These are phyloP conservation scores for Amblyjoppa fuscipennis DNA, from an alignment of 2,888 invertebrate genomes.

Conservation along the genomic window DNA sequence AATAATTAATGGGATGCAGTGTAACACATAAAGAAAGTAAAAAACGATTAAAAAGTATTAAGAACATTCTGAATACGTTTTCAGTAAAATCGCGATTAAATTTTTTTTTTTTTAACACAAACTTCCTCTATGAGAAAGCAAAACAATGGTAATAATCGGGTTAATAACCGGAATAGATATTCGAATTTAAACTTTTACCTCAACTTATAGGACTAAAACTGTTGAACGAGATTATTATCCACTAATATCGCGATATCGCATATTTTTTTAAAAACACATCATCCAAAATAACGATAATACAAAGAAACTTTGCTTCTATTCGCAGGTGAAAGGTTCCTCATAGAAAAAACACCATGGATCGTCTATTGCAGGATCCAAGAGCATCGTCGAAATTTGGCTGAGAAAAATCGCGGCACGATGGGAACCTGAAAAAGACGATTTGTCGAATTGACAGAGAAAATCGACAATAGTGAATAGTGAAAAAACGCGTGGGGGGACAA, in stretches of 20 bases:
- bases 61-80: too few relatives aligned
- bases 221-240: neutral
- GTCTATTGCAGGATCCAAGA: constrained; percentile 83
- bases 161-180: too few relatives aligned
- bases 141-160: too few relatives aligned
- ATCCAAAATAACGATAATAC: neutral
- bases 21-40: too few relatives aligned
- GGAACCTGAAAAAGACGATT: constrained; percentile 83
- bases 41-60: too few relatives aligned
- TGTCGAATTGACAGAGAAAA: constrained; percentile 77
- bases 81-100: too few relatives aligned
- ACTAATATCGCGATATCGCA: neutral
- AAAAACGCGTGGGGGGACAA: constrained; percentile 1
- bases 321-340: constrained; percentile 54
- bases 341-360: constrained; percentile 78
- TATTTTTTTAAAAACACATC: neutral
- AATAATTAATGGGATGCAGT: too few relatives aligned
- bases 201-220: too few relatives aligned
- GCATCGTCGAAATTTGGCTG: constrained; percentile 84
- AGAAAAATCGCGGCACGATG: constrained; percentile 79
- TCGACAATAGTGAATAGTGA: constrained; percentile 74
- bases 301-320: neutral
- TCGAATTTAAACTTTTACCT: too few relatives aligned
- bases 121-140: too few relatives aligned
- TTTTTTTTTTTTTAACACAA: too few relatives aligned